Conservation (phyloP, 2,113 vertebrate genomes). For the Ursus arctos region DNA sequence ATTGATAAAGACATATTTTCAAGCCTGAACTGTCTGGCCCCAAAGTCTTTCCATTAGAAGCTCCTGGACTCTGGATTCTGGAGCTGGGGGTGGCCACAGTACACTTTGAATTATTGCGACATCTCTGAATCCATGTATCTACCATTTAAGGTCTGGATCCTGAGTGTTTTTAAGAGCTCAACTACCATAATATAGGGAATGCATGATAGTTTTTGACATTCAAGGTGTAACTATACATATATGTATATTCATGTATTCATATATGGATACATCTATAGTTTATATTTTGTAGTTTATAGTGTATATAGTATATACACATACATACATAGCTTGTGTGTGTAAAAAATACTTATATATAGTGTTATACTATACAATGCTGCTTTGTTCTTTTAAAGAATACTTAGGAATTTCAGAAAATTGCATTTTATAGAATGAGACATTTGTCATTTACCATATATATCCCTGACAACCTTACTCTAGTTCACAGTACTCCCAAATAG, state of each 20-base stretch:
- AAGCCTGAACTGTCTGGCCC: background rate
- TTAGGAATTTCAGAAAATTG: background rate
- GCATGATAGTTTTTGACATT: background rate
- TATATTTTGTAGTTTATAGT: background rate
- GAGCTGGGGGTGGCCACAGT: accelerated
- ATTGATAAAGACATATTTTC: background rate
- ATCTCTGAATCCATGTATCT: background rate
- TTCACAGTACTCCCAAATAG: background rate
- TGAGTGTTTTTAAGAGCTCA: background rate
- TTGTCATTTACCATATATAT: background rate
- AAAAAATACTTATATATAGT: background rate
- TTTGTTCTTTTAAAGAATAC: background rate
- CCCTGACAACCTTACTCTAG: background rate
- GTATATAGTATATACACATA: background rate
- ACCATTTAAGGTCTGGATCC: background rate
- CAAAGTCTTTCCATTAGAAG: background rate
- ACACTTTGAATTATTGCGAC: background rate
- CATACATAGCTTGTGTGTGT: background rate
- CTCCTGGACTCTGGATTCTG: background rate
- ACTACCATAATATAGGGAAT: background rate
- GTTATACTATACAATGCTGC: background rate
- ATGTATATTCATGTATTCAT: background rate
- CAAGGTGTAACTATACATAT: background rate
- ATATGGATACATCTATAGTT: background rate
- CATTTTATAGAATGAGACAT: background rate